Evolutionary conservation across 2,797 vertebrate species (phyloP), one percentile per base, ranked within the genome.

Genomic region (Eremophila alpestris): DNA sequence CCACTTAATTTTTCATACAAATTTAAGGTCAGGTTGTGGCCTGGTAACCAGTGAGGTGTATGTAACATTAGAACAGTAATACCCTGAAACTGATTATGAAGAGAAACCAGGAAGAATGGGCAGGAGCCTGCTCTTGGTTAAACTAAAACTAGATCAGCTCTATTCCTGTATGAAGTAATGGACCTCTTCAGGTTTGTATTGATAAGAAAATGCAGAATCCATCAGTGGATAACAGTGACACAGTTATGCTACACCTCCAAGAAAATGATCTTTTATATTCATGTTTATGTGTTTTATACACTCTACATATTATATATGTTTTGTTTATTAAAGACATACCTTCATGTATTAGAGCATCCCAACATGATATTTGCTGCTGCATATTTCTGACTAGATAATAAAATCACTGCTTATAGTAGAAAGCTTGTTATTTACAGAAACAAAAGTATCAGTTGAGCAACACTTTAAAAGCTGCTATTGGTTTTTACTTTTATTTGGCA

Each of bases 1-100:
- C 97, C 97, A 98, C 97, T 97, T 98, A 98, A 98, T 98, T 97
- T 98, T 98, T 98, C 98, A 98, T 97, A 97, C 96, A 98, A 98
- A 97, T 98, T 97, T 97, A 97, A 97, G 97, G 97, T 97, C 97
- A 97, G 89, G 79, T 73, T 96, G 59, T 97, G 93, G 95, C 89
- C 97, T 93, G 78, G 94, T 91, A 97, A 92, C 56, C 87, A 86
- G 84, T 74, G 89, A 97, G 83, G 80, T 94, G 83, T 93, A 94
- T 77, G 90, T 84, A 96, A 97, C 90, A 79, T 56, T 92, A 95
- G 96, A 97, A 95, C 88, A 83, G 73, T 83, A 95, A 87, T 94
- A 89, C 69, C 91, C 87, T 92, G 84, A 95, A 93, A 90, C 88
- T 82, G 83, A 91, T 94, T 93, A 76, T 62, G 89, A 90, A 36